A percentile compares a stretch with the other conserved stretches of the same genome.
Evolutionary conservation across 2,797 vertebrate species (phyloP).

Genomic region (Xenops minutus): DNA sequence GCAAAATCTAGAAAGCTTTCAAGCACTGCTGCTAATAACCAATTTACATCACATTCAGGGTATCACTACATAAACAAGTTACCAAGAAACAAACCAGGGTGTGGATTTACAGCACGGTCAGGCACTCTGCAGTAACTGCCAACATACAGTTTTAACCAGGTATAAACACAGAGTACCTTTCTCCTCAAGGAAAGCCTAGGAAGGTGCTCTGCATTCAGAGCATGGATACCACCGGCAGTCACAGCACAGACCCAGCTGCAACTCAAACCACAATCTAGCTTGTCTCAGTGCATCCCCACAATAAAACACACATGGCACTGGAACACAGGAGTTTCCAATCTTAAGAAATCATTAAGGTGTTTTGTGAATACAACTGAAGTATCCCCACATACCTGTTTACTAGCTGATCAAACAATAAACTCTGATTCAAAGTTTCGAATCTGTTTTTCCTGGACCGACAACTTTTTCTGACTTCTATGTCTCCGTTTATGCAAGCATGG

Average conservation of each 20-base stretch:
- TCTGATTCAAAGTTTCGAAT: constrained; percentile 98
- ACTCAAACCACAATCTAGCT: neutral
- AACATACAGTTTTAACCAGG: neutral
- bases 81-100: constrained; percentile 19
- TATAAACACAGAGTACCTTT: neutral
- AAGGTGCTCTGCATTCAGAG: neutral
- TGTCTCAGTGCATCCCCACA: neutral
- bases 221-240: neutral
- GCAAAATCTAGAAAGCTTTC: neutral
- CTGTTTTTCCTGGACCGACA: constrained; percentile 94
- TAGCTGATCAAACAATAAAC: constrained; percentile 97
- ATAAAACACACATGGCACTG: neutral
- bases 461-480: constrained; percentile 94
- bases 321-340: constrained; percentile 16
- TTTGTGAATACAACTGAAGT: constrained; percentile 41
- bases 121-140: neutral
- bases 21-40: neutral
- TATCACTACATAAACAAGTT: constrained; percentile 6
- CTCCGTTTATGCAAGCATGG: constrained; percentile 93
- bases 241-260: neutral
- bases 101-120: neutral
- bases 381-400: constrained; percentile 92
- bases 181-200: neutral
- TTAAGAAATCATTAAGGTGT: neutral
- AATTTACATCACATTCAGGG: neutral